phyloP scores from a whole-genome alignment of 2,888 invertebrate genomes.

The Deladenus siricidicola region DNA sequence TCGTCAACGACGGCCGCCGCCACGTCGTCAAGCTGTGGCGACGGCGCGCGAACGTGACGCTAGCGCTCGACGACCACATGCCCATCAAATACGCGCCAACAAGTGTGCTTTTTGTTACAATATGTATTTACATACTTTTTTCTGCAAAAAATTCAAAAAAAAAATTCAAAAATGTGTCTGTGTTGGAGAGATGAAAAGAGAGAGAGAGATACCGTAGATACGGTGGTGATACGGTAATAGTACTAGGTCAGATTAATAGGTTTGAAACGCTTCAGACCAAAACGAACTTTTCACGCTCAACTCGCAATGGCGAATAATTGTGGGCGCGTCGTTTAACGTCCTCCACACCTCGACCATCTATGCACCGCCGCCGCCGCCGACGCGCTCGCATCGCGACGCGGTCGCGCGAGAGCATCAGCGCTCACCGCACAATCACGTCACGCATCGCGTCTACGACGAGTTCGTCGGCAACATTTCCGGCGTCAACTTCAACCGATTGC shows the following conservation, averaged over 20 bases:
- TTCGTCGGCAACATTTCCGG: slow-evolving; percentile 46
- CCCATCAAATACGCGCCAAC: slow-evolving; percentile 38
- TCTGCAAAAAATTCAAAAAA: no score
- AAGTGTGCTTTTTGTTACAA: no score
- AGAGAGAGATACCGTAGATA: no score
- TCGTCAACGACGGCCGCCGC: slow-evolving; percentile 32
- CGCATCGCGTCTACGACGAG: slow-evolving; percentile 37
- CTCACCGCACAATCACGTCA: neutral
- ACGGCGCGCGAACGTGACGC: slow-evolving; percentile 38
- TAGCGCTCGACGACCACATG: slow-evolving; percentile 38
- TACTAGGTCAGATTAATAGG: no score
- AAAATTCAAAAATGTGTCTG: no score
- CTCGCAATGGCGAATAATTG: slow-evolving; percentile 39
- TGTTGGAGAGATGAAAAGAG: no score
- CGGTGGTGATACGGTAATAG: no score
- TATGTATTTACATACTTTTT: no score
- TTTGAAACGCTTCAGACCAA: slow-evolving; percentile 14
- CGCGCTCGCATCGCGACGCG: neutral
- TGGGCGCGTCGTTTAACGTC: slow-evolving; percentile 45
- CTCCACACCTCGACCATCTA: slow-evolving; percentile 10
- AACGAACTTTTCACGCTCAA: slow-evolving; percentile 41
- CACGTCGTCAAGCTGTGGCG: slow-evolving; percentile 35
- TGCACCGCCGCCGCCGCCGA: neutral
- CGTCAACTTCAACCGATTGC: slow-evolving; percentile 47
- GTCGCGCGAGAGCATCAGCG: neutral